phyloP scores from a whole-genome alignment of 2,113 vertebrate genomes.

The Pterocles burchelli region DNA sequence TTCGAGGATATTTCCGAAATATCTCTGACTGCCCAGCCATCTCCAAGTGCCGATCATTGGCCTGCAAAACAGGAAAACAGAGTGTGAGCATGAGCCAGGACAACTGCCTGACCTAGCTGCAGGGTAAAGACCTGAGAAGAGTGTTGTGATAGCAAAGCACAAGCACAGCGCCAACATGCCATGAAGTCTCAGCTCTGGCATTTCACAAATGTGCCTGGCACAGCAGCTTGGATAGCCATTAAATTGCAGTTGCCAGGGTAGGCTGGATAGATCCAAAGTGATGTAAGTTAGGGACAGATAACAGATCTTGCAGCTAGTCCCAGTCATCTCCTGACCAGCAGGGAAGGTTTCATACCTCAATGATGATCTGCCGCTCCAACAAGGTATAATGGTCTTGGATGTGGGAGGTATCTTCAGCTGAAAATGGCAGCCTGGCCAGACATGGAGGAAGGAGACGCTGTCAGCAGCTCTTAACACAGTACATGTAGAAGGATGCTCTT shows the following conservation, averaged over 20 bases:
- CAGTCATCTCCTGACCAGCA: neutral
- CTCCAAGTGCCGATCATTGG: slow-evolving; percentile 84
- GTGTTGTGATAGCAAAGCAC: neutral
- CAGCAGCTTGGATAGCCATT: neutral
- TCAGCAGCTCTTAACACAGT: neutral
- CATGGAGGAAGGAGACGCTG: neutral
- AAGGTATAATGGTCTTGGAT: slow-evolving; percentile 93
- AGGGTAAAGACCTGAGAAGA: neutral
- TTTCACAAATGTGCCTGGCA: neutral
- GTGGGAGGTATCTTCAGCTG: slow-evolving; percentile 85
- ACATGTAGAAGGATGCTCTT: neutral
- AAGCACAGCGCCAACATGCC: neutral
- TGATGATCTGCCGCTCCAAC: slow-evolving; percentile 93
- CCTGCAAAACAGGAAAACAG: slow-evolving; percentile 64
- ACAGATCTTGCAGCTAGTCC: neutral
- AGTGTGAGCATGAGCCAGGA: neutral
- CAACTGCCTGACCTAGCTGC: neutral
- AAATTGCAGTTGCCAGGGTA: neutral
- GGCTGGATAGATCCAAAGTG: neutral
- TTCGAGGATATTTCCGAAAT: slow-evolving; percentile 90
- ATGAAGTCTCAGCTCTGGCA: neutral
- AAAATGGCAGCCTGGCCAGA: slow-evolving; percentile 86
- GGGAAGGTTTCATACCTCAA: slow-evolving; percentile 82
- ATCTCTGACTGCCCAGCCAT: slow-evolving; percentile 83
- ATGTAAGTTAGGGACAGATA: neutral